Evolutionary conservation across 2,797 vertebrate genomes (phyloP), one percentile per base, ranked within the genome.

Genomic region (Glossophaga mutica): DNA sequence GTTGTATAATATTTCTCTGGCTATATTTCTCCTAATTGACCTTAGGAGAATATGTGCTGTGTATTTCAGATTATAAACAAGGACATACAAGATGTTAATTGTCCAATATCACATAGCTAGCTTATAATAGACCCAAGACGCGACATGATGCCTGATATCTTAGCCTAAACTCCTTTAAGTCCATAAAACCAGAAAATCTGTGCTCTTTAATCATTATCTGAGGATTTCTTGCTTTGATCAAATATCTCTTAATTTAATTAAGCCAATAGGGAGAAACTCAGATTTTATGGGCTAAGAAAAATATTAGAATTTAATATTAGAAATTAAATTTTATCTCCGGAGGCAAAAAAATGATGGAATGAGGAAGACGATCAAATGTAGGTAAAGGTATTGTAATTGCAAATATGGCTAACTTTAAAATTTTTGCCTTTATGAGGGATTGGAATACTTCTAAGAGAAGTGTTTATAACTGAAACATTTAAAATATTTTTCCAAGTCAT

Each of bases 221-320:
- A 83, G 44, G 4, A 15, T 68, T 93, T 12, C 7, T 89, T 94
- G 6, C 32, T 96, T 93, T 74, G 12, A 87, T 91, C 57, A 90
- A 95, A 62, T 91, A 83, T 74, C 32, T 86, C 6, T 37, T 97
- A 82, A 89, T 93, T 89, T 74, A 68, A 83, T 82, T 86, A 93
- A 93, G 39, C 9, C 39, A 71, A 42, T n/a, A 50, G 50, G 39
- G 48, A 68, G 71, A 86, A 22, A 91, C 83, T 86, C 24, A 32
- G 34, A 78, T 85, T 87, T 88, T 94, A 70, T 26, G 18, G 15
- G 8, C 68, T 83, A 79, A 83, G 32, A 44, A 79, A 82, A 71
- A 86, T 91, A 88, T 79, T 89, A 78, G 68, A 95, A 93, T 67
- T 94, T 32, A 78, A 34, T 78, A 52, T 52, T 89, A 9, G 4